Evolutionary conservation across 2,113 vertebrate species (phyloP), one percentile per base, ranked within the genome.

Genomic region (Takifugu flavidus): DNA sequence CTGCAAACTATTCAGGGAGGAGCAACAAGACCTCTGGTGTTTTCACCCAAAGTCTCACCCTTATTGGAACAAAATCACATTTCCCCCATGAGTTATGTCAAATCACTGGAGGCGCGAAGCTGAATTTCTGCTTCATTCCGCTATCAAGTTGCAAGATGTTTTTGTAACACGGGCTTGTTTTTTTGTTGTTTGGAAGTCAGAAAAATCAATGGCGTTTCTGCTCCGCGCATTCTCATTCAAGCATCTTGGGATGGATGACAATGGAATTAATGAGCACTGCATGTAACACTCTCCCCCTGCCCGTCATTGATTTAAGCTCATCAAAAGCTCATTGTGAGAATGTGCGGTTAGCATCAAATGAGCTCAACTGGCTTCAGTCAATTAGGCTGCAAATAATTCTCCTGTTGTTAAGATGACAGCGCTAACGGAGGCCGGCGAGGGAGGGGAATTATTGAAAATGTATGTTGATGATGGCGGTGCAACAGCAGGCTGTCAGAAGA

Each of bases 251-350:
- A 71, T 59, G 62, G 73, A 77, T 86, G 70, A 86, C 86, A 77
- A 81, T 65, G 77, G 65, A 75, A 83, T 86, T 84, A 83, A 78
- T 86, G 67, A 82, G 75, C 69, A 39, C 56, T 70, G 72, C 75
- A 77, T 77, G 59, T 51, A 73, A 65, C 59, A 59, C 56, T 72
- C 63, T 25, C 51, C 53, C 34, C 69, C 56, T 67, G 58, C 58
- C 50, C 66, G 53, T 50, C 85, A 88, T 84, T 83, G 82, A 89
- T 89, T 86, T 77, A 62, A 72, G 75, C 81, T 81, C 83, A 84
- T 89, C 77, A 86, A 77, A 80, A 80, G 54, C 62, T 72, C 77
- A 82, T 86, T 82, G 75, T 83, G 70, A 67, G 74, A 79, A 73
- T 82, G 74, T 65, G 74, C 47, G 66, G 78, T 87, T 86, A 69